These are phyloP conservation scores for Coregonus ussuriensis DNA, from an alignment of 2,797 vertebrate genomes.

Conservation along the genomic window DNA sequence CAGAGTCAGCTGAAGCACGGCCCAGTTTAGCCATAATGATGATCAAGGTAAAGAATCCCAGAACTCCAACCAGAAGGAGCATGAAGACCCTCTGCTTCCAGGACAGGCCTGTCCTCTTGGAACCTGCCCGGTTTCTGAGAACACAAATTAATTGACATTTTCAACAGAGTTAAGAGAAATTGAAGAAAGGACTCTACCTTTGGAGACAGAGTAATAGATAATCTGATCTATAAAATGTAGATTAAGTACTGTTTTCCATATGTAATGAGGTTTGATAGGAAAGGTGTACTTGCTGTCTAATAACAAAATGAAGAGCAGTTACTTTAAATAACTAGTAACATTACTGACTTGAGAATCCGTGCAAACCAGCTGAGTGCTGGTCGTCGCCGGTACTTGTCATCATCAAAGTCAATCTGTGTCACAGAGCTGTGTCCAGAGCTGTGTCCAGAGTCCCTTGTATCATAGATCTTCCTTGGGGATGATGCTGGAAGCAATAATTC, in stretches of 20 bases:
- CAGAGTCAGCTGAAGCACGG: slow-evolving; percentile 84
- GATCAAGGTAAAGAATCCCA: slow-evolving; percentile 89
- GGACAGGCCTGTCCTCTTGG: slow-evolving; percentile 77
- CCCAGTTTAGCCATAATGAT: slow-evolving; percentile 90
- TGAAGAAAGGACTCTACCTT: no score
- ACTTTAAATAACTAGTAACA: background rate
- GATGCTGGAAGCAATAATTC: slow-evolving; percentile 67
- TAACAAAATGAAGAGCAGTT: background rate
- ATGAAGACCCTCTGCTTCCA: slow-evolving; percentile 85
- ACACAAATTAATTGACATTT: background rate
- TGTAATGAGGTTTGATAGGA: background rate
- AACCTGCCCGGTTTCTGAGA: slow-evolving; percentile 83
- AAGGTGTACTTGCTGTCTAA: background rate
- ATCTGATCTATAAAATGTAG: no score
- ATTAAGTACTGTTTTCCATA: background rate
- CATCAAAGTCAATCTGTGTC: slow-evolving; percentile 86
- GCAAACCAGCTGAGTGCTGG: slow-evolving; percentile 89
- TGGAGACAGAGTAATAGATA: no score
- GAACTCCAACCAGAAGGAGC: slow-evolving; percentile 82
- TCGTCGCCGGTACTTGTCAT: slow-evolving; percentile 90
- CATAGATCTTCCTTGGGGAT: slow-evolving; percentile 88
- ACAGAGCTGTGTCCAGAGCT: slow-evolving; percentile 60
- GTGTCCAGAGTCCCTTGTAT: slow-evolving; percentile 76
- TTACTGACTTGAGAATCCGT: slow-evolving; percentile 83
- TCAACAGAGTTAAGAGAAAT: no score